phyloP scores from a whole-genome alignment of 1,140 invertebrate genomes.

The Sarcophaga peregrina region DNA sequence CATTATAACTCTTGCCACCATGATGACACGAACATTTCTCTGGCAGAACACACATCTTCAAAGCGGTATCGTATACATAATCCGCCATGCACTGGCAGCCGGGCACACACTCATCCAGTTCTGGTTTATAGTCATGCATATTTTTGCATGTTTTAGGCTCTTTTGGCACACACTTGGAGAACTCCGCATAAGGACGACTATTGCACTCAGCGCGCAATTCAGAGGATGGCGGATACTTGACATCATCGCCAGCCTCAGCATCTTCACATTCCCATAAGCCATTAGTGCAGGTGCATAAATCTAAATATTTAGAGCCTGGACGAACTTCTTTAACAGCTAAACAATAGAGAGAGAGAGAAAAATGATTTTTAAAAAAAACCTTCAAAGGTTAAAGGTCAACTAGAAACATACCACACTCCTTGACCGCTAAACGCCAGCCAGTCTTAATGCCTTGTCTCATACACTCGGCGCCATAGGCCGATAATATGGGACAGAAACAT shows the following conservation, averaged over 20 bases:
- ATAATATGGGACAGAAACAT: constrained; percentile 84
- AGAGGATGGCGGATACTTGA: constrained; percentile 72
- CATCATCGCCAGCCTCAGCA: constrained; percentile 73
- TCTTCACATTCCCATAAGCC: constrained; percentile 79
- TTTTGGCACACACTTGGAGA: constrained; percentile 79
- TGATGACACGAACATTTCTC: constrained; percentile 88
- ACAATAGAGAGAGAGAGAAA: constrained; percentile 34
- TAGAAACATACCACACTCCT: constrained; percentile 76
- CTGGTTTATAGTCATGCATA: constrained; percentile 73
- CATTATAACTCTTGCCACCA: constrained; percentile 82
- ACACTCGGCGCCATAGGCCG: constrained; percentile 84
- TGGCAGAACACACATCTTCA: constrained; percentile 76
- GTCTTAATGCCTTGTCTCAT: constrained; percentile 76
- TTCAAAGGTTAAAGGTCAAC: not conserved
- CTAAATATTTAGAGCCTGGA: constrained; percentile 72
- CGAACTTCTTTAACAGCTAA: constrained; percentile 76
- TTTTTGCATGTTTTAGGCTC: constrained; percentile 86
- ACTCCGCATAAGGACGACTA: constrained; percentile 73
- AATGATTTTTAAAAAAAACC: not conserved
- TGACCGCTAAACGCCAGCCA: constrained; percentile 80
- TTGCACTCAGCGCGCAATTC: constrained; percentile 73
- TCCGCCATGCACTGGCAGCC: constrained; percentile 84
- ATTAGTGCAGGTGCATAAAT: constrained; percentile 81
- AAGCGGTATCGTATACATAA: constrained; percentile 77
- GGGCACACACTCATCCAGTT: constrained; percentile 74